Base-by-base conservation (phyloP, 2,888 invertebrate species). In the Quadroppia sp. region DNA sequence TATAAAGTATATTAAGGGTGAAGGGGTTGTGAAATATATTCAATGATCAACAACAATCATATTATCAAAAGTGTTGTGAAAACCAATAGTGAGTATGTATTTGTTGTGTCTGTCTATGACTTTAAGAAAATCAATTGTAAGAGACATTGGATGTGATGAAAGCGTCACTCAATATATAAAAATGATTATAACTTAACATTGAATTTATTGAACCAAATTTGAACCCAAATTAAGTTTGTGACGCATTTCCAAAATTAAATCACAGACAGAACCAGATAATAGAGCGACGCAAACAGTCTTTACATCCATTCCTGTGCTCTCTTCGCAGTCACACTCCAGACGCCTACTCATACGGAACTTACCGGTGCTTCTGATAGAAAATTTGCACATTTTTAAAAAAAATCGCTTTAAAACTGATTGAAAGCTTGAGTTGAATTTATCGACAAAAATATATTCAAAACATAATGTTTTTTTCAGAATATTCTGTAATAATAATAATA, bases 321-420 rank as follows among this genome's bases (percentile, higher is more conserved):
- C 64, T 64, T 64, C n/a, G 20, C 64, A 64, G 64, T 64, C 64
- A 36, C 64, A 64, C 64, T 64, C n/a, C 20, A 64, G 64, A 64
- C 36, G 32, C 64, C 64, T 36, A 64, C 64, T 20, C 40, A 36
- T 23, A 20, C 50, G 6, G 13, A 20, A 50, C 50, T 3, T 4
- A n/a, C 50, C 50, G 50, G 15, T 45, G 11, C 50, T 20, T 20
- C 11, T 20, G 11, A n/a, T 20, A 4, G 20, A 20, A n/a, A 23
- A n/a, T 50, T n/a, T 20, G 4, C n/a, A 6, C 11, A 23, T 50
- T 50, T 50, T 50, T 50, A 50, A 45, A 13, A 36, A 7, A 7
- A 36, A 36, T 7, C 15, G 45, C 17, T 45, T 45, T 45, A 6
- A 45, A 45, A 7, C 36, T 36, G 36, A 36, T 7, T 36, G n/a